phyloP scores from a whole-genome alignment of 2,888 invertebrate species.

The Ptycholaimellus sp. region DNA sequence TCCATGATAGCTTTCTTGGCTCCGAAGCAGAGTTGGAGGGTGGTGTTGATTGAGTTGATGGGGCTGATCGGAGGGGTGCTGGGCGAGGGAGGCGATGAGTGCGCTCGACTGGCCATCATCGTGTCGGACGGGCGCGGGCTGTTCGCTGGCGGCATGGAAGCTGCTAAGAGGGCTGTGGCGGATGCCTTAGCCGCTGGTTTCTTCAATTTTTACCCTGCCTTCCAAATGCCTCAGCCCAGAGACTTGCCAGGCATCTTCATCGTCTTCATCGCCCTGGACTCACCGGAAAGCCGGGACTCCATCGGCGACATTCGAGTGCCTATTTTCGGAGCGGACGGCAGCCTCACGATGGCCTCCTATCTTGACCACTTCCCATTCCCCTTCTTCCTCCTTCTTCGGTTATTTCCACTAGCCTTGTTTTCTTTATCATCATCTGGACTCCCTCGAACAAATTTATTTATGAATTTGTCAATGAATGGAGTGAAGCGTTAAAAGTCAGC shows the following conservation, averaged over 20 bases:
- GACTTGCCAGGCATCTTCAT: conserved; percentile 47
- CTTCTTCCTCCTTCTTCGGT: conserved; percentile 68
- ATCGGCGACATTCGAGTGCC: conserved; percentile 66
- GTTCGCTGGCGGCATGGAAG: conserved; percentile 53
- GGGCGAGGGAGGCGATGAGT: conserved; percentile 5
- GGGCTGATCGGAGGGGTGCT: conserved; percentile 3
- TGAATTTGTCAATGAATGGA: too few relatives aligned
- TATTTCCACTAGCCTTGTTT: too few relatives aligned
- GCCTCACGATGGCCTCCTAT: conserved; percentile 44
- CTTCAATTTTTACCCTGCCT: too few relatives aligned
- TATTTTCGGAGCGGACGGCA: conserved; percentile 39
- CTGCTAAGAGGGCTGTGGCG: conserved; percentile 46
- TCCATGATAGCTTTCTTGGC: not conserved
- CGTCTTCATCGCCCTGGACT: conserved; percentile 83
- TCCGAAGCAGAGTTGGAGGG: conserved; percentile 1
- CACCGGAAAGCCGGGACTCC: conserved; percentile 69
- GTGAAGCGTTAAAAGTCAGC: not conserved
- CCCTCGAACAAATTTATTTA: too few relatives aligned
- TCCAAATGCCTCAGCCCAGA: too few relatives aligned
- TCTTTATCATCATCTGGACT: too few relatives aligned
- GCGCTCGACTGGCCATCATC: conserved; percentile 60
- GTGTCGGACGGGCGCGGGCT: conserved; percentile 85
- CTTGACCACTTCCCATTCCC: conserved; percentile 92
- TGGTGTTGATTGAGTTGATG: not conserved
- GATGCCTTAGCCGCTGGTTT: conserved; percentile 8